A percentile compares a stretch with the other conserved stretches of the same genome.
These are phyloP conservation scores for Daubentonia madagascariensis DNA, from an alignment of 2,113 vertebrate genomes.

Conservation along the genomic window DNA sequence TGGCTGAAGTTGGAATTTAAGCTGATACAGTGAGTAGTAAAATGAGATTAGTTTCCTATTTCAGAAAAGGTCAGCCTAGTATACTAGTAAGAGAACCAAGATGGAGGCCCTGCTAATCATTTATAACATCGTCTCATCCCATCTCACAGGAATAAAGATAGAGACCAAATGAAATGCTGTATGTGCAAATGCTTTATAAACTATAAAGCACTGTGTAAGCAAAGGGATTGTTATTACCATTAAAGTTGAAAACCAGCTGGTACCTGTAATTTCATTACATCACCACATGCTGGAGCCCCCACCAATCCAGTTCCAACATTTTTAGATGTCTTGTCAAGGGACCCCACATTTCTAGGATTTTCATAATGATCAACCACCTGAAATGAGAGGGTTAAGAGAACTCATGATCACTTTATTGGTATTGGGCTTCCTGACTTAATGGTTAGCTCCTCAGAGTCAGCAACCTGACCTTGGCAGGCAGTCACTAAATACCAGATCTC, in stretches of 20 bases:
- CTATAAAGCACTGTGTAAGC: not conserved
- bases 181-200: not conserved
- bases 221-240: not conserved
- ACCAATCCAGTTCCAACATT: constrained; percentile 97
- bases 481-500: not conserved
- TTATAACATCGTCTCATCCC: not conserved
- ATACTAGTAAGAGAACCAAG: not conserved
- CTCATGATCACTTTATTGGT: too few relatives aligned
- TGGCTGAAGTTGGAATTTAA: not conserved
- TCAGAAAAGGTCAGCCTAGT: not conserved
- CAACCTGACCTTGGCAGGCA: not conserved
- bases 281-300: constrained; percentile 96
- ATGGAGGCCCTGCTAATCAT: not conserved
- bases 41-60: not conserved
- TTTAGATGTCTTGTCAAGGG: constrained; percentile 91
- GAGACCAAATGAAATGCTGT: not conserved
- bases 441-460: not conserved
- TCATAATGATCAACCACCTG: constrained; percentile 99
- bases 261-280: constrained; percentile 99
- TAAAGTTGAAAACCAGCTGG: not conserved
- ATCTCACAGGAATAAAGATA: not conserved
- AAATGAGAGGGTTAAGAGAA: constrained; percentile 22
- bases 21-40: not conserved
- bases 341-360: constrained; percentile 96
- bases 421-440: not conserved